phyloP scores from a whole-genome alignment of 2,113 vertebrate genomes.

The Chiloscyllium plagiosum region DNA sequence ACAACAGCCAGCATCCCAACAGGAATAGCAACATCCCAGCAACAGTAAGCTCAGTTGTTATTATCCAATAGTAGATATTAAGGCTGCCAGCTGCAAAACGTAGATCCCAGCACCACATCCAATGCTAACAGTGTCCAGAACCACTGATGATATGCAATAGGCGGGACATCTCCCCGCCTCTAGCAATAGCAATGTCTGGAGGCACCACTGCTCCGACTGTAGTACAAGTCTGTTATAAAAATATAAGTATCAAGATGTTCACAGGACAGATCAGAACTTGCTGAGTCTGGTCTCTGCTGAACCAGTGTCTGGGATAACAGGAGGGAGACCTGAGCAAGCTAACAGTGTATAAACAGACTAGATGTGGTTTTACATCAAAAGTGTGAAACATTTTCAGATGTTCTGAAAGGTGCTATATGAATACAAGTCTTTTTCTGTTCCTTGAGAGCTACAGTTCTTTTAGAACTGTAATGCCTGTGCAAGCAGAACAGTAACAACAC shows the following conservation, averaged over 20 bases:
- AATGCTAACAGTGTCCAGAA: not conserved
- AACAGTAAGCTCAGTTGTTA: not conserved
- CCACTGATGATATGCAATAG: not conserved
- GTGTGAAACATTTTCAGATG: not conserved
- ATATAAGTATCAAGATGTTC: not conserved
- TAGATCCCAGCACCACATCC: not conserved
- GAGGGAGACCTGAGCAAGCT: not conserved
- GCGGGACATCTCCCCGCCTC: not conserved
- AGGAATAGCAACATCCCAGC: not conserved
- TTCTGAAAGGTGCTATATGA: not conserved
- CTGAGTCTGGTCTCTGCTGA: not conserved
- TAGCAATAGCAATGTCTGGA: not conserved
- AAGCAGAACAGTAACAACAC: not conserved
- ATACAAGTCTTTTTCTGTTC: not conserved
- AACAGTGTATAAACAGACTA: not conserved
- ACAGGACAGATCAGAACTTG: not conserved
- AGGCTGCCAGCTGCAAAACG: not conserved
- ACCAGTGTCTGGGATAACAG: not conserved
- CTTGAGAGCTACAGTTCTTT: not conserved
- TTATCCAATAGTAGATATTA: not conserved
- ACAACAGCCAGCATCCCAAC: not conserved
- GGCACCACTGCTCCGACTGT: not conserved
- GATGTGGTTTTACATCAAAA: not conserved
- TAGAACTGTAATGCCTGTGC: not conserved
- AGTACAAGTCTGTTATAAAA: not conserved